Base-by-base conservation (phyloP, 2,113 vertebrate genomes). In the Coturnix japonica region DNA sequence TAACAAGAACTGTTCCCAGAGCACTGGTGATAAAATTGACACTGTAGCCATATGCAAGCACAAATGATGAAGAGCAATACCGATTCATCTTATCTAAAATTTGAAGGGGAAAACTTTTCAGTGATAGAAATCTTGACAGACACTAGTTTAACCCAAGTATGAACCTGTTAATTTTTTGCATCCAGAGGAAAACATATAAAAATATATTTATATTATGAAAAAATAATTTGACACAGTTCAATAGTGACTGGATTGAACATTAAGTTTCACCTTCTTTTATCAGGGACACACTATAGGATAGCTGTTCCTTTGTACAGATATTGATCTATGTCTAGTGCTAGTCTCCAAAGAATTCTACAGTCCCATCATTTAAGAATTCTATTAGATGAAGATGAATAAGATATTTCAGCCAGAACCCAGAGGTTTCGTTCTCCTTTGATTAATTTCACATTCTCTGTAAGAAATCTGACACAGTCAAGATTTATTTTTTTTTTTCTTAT, bases 1-100 rank as follows among this genome's bases (percentile, higher is more conserved):
- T 93, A 87, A 69, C 20, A 82, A 30, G 10, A 85, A n/a, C n/a
- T 85, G 7, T 87, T 85, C 91, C 65, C 81, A 75, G 37, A 74
- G 26, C 33, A 67, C 23, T 17, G 1, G 9, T 85, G 25, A 60
- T 83, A 75, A 31, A 75, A 87, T 87, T 94, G 82, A 81, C 89
- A 60, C 51, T 39, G 18, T 65, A 65, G 41, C 8, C 75, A 85
- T 51, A 80, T 20, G 85, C 19, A 89, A 44, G 57, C 11, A 60
- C 6, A 87, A 94, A 92, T 60, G 15, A 81, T 66, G 35, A 92
- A 85, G 60, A 74, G 23, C 61, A 78, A 63, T 75, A 72, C 23
- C 61, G 22, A 85, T 67, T 77, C 49, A 10, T 49, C 17, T 66
- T 54, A 56, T 14, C 23, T n/a, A 23, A 77, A 72, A 87, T 85